These are phyloP conservation scores for Drosophila helvetica DNA, from an alignment of 2,888 invertebrate genomes.

Conservation along the genomic window DNA sequence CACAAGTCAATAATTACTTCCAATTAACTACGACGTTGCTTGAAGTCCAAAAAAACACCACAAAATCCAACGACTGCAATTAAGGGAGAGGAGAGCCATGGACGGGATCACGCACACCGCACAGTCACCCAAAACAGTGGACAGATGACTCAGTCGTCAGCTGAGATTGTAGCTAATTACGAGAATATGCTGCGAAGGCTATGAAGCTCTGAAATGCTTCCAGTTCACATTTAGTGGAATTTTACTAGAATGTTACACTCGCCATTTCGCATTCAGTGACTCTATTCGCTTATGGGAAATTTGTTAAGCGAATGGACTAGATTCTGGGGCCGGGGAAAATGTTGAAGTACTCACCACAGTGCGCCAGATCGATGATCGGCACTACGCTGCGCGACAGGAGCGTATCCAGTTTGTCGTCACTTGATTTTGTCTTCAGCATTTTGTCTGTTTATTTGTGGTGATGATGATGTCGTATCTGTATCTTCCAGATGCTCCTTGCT, in stretches of 20 bases:
- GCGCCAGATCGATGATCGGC: conserved; percentile 91
- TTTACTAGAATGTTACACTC: too few species aligned
- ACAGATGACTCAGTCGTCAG: conserved; percentile 27
- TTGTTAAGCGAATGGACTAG: not conserved
- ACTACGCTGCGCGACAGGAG: conserved; percentile 89
- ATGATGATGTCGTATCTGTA: not conserved
- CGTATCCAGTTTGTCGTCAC: conserved; percentile 87
- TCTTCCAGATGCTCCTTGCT: conserved; percentile 1
- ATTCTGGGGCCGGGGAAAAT: too few species aligned
- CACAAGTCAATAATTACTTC: conserved; percentile 51
- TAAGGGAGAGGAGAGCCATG: conserved; percentile 30
- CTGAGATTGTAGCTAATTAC: conserved; percentile 21
- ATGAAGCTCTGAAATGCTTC: not conserved
- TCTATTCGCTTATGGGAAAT: not conserved
- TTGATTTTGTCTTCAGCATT: conserved; percentile 84
- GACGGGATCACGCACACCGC: conserved; percentile 30
- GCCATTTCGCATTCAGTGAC: too few species aligned
- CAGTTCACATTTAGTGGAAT: too few species aligned
- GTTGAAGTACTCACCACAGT: conserved; percentile 87
- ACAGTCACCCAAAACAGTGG: conserved; percentile 20
- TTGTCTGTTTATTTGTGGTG: conserved; percentile 61
- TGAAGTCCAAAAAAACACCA: conserved; percentile 20
- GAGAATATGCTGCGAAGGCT: not conserved
- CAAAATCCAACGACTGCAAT: conserved; percentile 57
- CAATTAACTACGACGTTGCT: conserved; percentile 26